phyloP scores from a whole-genome alignment of 2,113 vertebrate genomes.

The Macquaria australasica region DNA sequence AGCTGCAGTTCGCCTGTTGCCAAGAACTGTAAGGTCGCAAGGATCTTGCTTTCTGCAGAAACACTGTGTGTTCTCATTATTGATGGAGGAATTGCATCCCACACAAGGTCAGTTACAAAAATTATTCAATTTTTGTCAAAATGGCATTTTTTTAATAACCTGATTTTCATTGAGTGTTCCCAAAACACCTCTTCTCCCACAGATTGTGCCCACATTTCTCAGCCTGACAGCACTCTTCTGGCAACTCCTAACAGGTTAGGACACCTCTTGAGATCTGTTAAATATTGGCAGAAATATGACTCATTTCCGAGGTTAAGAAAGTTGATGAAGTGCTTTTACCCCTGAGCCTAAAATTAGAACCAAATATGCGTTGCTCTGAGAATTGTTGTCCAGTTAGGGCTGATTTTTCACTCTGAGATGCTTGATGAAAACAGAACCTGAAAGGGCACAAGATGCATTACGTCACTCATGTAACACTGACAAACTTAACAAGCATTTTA shows the following conservation, averaged over 20 bases:
- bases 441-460: neutral
- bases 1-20: neutral
- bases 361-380: conserved; percentile 7
- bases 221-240: conserved; percentile 25
- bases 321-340: conserved; percentile 37
- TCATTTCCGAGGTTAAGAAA: conserved; percentile 33
- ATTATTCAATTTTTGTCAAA: conserved; percentile 17
- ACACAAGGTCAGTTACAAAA: conserved; percentile 35
- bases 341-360: conserved; percentile 3
- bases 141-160: conserved; percentile 32
- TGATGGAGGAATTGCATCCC: conserved; percentile 6
- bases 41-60: conserved; percentile 7
- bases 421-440: neutral
- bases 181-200: conserved; percentile 19
- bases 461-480: neutral
- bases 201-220: conserved; percentile 18
- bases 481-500: neutral
- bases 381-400: neutral
- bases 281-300: conserved; percentile 29
- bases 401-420: neutral
- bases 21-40: neutral
- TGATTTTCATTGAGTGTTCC: conserved; percentile 34
- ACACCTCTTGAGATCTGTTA: conserved; percentile 42
- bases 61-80: conserved; percentile 1
- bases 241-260: conserved; percentile 29